Conservation (phyloP, 2,888 invertebrate species). For the Empis livida region DNA sequence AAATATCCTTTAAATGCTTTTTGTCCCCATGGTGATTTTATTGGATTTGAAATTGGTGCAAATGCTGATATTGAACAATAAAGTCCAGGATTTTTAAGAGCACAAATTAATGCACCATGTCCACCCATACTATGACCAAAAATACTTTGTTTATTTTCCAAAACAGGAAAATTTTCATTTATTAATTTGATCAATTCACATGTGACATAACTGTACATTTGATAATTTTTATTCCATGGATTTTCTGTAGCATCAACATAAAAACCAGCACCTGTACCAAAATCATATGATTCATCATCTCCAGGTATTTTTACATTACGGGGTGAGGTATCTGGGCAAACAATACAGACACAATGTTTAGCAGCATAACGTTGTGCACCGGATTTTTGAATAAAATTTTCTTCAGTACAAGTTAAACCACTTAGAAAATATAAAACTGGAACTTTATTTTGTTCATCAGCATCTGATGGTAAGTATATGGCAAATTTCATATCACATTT, state of each 20-base stretch:
- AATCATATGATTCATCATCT: constrained; percentile 86
- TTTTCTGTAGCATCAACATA: constrained; percentile 83
- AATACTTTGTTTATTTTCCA: constrained; percentile 51
- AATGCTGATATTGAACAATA: constrained; percentile 88
- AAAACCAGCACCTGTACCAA: constrained; percentile 91
- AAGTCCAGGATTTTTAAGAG: constrained; percentile 77
- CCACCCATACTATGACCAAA: constrained; percentile 97
- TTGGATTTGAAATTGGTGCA: constrained; percentile 88
- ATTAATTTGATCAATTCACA: constrained; percentile 68
- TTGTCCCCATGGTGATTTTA: constrained; percentile 71
- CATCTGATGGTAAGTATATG: constrained; percentile 72
- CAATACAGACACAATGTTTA: constrained; percentile 70
- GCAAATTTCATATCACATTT: constrained; percentile 91
- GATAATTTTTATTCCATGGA: constrained; percentile 88
- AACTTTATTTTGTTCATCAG: constrained; percentile 35
- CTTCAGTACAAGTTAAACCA: constrained; percentile 86
- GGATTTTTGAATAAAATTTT: constrained; percentile 90
- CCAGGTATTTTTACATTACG: constrained; percentile 79
- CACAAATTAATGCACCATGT: constrained; percentile 86
- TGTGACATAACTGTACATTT: constrained; percentile 92
- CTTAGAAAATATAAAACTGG: constrained; percentile 87
- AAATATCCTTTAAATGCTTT: constrained; percentile 76
- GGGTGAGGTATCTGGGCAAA: constrained; percentile 94
- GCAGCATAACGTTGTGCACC: constrained; percentile 89
- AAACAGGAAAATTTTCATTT: constrained; percentile 56